Base-by-base conservation (phyloP, 1,140 invertebrate genomes). In the Drosophila nigromelanica region DNA sequence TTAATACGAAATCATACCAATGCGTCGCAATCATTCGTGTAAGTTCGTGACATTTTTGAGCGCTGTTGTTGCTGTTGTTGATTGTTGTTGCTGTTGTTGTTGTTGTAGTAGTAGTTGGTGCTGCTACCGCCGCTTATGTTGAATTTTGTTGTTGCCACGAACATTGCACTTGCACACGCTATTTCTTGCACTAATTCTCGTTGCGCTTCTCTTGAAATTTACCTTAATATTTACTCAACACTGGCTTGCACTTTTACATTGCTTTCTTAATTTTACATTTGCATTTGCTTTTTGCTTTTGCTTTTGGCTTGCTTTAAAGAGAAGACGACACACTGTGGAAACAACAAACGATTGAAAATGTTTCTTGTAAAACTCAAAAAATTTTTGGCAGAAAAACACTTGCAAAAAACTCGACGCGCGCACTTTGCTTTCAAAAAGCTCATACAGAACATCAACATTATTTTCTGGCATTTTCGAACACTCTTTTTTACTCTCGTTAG, bases 1-100 rank as follows among this genome's bases (percentile, higher is more conserved):
- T 90, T 89, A 91, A 91, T 91, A 89, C 90, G 80, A 91, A 91
- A 89, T 91, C 90, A 91, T 91, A 91, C 90, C 90, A 91, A 91
- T 91, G 81, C 80, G 74, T 89, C 80, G 83, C 79, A 89, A 89
- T 89, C 83, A 89, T 89, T 89, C 85, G 83, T 89, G 83, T 89
- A 80, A 89, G 85, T 89, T 89, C 80, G 79, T 83, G 76, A 89
- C 85, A 89, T 89, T 61, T 58, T 74, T 74, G 12, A 52, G 30
- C 27, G 51, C 62, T 73, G 61, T 64, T 61, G 82, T 76, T 80
- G 81, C 48, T 86, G 69, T 79, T 76, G 78, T n/a, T 76, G 60
- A 47, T 39, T 24, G 61, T 6, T 24, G 60, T n/a, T 12, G 18
- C 27, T 40, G 47, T 24, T 51, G 55, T 40, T 39, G 48, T 48